phyloP scores from a whole-genome alignment of 1,140 invertebrate genomes.

The Microplitis demolitor region DNA sequence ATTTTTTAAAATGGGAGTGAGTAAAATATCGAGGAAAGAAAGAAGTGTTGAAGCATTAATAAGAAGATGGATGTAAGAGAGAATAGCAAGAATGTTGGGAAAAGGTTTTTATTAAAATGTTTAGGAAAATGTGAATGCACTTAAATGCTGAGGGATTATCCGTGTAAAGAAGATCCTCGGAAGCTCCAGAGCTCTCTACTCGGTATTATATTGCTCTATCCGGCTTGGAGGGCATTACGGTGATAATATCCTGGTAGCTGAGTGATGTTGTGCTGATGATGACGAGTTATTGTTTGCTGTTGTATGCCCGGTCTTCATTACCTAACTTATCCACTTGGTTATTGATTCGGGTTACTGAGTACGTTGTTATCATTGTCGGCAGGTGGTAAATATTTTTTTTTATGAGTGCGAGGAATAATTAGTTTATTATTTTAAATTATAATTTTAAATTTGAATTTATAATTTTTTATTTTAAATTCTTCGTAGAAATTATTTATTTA shows the following conservation, averaged over 20 bases:
- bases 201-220: neutral
- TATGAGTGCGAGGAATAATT: neutral
- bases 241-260: too few relatives aligned
- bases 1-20: too few relatives aligned
- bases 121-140: too few relatives aligned
- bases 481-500: neutral
- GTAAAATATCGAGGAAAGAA: too few relatives aligned
- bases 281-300: neutral
- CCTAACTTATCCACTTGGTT: conserved; percentile 47
- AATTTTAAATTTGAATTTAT: neutral
- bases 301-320: conserved; percentile 25
- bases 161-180: too few relatives aligned
- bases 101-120: too few relatives aligned
- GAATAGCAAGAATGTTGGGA: too few relatives aligned
- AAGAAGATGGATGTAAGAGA: too few relatives aligned
- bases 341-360: conserved; percentile 46
- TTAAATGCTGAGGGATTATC: too few relatives aligned
- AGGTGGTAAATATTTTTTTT: conserved; percentile 43
- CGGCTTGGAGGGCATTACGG: too few relatives aligned
- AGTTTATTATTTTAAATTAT: neutral
- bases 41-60: too few relatives aligned
- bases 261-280: too few relatives aligned
- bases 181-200: neutral
- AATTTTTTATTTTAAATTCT: neutral
- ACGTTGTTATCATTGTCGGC: conserved; percentile 40